Evolutionary conservation across 2,888 invertebrate species (phyloP), one percentile per base, ranked within the genome.

Genomic region (Monochamus alternatus): DNA sequence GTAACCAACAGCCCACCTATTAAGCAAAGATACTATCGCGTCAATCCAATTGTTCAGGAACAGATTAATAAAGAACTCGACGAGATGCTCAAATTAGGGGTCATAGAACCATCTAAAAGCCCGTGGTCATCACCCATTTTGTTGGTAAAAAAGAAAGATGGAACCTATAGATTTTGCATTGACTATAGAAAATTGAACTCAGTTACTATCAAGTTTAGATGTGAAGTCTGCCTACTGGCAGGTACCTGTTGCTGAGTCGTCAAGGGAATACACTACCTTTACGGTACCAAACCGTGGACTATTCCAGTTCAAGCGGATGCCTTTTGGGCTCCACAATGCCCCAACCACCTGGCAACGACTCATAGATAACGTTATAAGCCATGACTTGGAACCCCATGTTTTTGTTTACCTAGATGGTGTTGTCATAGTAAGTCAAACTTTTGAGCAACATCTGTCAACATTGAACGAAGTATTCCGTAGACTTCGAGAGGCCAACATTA

Each of bases 101-200:
- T 87, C 0, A 81, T 87, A 0, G 86, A 86, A 55, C 80, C 78
- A 22, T 84, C 82, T 0, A 74, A 77, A 0, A 85, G 85, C 38
- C 74, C 81, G 1, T 86, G 86, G 86, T 81, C 82, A 9, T 85
- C 83, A 3, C 84, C 85, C 2, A 81, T 85, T 5, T 80, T 84
- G 0, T 80, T 86, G 30, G 82, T 85, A 0, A 66, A 72, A 7
- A 70, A 59, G n/a, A 52, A 52, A 12, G 52, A 52, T 9, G 52
- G n/a, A 3, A 3, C 5, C 3, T 52, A 52, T 9, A 7, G 52
- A 3, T 52, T 52, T 52, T 52, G 52, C 52, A 12, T 52, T 12
- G 52, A 52, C n/a, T 52, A 52, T 9, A 52, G 52, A n/a, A 52
- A 52, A 12, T n/a, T 52, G 12, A 52, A 52, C 12, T 4, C 52